These are phyloP conservation scores for Enteromius viviparus DNA, from an alignment of 2,797 vertebrate species.

Conservation along the genomic window DNA sequence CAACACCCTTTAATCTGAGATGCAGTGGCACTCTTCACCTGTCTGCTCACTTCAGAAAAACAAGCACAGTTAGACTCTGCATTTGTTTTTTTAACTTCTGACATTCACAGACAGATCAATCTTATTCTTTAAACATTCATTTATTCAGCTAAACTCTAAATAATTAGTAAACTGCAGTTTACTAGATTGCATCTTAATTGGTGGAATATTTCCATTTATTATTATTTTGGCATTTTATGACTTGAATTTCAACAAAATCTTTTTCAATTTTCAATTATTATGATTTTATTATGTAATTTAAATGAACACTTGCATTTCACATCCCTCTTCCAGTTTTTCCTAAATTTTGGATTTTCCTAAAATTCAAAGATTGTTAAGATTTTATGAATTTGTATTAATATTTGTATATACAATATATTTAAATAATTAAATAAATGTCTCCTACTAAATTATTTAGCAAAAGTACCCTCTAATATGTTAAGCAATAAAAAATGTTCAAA, in stretches of 20 bases:
- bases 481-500: neutral
- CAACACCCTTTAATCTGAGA: slow-evolving; percentile 52
- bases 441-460: no score
- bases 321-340: no score
- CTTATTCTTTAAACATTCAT: neutral
- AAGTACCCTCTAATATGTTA: no score
- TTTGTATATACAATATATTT: no score
- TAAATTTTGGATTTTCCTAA: no score
- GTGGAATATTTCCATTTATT: neutral
- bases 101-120: neutral
- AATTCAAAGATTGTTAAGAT: no score
- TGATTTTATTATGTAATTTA: no score
- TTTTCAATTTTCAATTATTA: neutral
- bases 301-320: no score
- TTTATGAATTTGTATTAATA: no score
- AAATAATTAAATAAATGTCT: no score
- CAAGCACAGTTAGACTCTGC: neutral
- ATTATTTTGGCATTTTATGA: neutral
- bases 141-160: neutral
- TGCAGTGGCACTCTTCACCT: neutral
- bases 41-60: slow-evolving; percentile 4
- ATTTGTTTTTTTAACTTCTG: neutral
- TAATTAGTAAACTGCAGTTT: neutral
- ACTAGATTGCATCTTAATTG: neutral
- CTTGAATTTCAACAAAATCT: neutral